Base-by-base conservation (phyloP, 1,140 invertebrate genomes). In the Listronotus bonariensis region DNA sequence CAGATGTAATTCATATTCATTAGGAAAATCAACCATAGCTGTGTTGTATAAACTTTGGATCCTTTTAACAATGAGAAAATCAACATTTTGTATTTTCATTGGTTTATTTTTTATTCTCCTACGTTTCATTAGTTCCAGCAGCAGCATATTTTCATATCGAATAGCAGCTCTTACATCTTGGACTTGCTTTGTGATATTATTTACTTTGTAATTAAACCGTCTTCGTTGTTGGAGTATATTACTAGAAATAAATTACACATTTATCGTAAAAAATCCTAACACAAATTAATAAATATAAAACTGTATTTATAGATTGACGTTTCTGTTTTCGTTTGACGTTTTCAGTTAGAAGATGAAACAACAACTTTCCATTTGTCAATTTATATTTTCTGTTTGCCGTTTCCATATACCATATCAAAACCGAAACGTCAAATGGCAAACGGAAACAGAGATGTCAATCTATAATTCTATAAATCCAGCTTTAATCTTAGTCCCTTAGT, bases 11-110 rank as follows among this genome's bases (percentile, higher is more conserved):
- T 66, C 38, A 26, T 65, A 68, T 57, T 74, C 70, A 49, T 62
- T 34, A 12, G 66, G 26, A 67, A 68, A 75, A 62, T 66, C 48
- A 57, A 69, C 65, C 9, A 70, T 20, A 6, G 68, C 70, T 32
- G 55, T 71, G 52, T 72, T 68, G 52, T 75, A 75, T 18, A 70
- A 55, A 38, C 58, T 59, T 49, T 62, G 70, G 36, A 74, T 72
- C 20, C 70, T 65, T 14, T 65, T 70, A 9, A 70, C 32, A 38
- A 74, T 71, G 45, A 62, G 72, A 40, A 65, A 63, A n/a, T 73
- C 73, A 26, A 74, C 61, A 48, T 40, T 41, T 20, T 38, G 62
- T 54, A 69, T 72, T 38, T 63, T 72, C 17, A 70, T 65, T 17
- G 56, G 36, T 17, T 68, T 65, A 36, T 54, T 57, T 15, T 51